phyloP scores from a whole-genome alignment of 2,113 vertebrate genomes.

The Synodontis membranacea region DNA sequence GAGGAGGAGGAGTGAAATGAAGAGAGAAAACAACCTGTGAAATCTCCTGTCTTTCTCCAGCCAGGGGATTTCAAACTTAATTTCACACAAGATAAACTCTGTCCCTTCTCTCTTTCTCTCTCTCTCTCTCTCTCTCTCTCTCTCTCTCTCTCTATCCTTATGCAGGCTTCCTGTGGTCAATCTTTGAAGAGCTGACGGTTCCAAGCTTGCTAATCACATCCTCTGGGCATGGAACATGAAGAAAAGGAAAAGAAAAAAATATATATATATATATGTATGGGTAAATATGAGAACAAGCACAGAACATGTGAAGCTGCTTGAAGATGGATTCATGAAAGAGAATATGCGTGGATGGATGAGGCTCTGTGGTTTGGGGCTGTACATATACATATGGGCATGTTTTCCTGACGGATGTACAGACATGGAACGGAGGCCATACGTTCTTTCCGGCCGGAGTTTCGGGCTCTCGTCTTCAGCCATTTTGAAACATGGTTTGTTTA shows the following conservation, averaged over 20 bases:
- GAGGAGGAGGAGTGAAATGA: not conserved
- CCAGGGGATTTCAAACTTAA: slow-evolving; percentile 73
- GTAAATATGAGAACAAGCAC: slow-evolving; percentile 21
- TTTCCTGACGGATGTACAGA: slow-evolving; percentile 21
- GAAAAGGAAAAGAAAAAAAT: too few species aligned
- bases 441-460: not conserved
- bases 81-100: slow-evolving; percentile 73
- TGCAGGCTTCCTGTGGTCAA: slow-evolving; percentile 80
- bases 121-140: not conserved
- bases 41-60: slow-evolving; percentile 63
- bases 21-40: slow-evolving; percentile 53
- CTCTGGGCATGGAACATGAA: slow-evolving; percentile 49
- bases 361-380: slow-evolving; percentile 4
- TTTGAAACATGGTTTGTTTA: not conserved
- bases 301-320: slow-evolving; percentile 1
- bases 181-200: slow-evolving; percentile 71
- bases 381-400: not conserved
- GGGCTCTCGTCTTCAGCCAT: not conserved
- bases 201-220: slow-evolving; percentile 66
- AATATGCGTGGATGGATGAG: slow-evolving; percentile 3
- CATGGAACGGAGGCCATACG: not conserved
- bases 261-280: too few species aligned
- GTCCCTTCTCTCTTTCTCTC: slow-evolving; percentile 1
- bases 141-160: not conserved
- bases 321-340: slow-evolving; percentile 19